Evolutionary conservation across 1,140 invertebrate genomes (phyloP).

Genomic region (Ips nitidus): DNA sequence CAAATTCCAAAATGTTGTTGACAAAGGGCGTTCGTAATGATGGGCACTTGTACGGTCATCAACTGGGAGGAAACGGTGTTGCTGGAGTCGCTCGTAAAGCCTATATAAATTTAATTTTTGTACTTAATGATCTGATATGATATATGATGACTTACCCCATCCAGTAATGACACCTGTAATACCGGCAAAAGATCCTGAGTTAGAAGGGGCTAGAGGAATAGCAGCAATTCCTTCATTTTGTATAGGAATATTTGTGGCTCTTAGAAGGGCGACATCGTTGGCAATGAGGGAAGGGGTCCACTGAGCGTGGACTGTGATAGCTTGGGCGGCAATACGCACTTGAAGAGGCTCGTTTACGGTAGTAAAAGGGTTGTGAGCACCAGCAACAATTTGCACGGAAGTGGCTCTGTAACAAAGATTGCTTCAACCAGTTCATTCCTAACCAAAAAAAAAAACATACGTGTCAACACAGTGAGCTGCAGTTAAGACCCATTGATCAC

Average conservation of each 20-base stretch:
- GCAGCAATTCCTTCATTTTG: not conserved
- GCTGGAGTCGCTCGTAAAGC: not conserved
- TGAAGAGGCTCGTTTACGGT: conserved; percentile 16
- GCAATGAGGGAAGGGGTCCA: not conserved
- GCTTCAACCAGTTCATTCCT: not conserved
- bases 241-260: not conserved
- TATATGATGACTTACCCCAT: not conserved
- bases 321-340: not conserved
- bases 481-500: conserved; percentile 5
- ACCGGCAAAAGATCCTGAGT: conserved; percentile 5
- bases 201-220: conserved; percentile 15
- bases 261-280: conserved; percentile 19
- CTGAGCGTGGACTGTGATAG: not conserved
- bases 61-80: not conserved
- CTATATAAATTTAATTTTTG: no score
- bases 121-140: not conserved
- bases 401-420: not conserved
- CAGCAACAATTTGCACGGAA: not conserved
- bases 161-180: not conserved
- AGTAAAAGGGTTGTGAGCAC: conserved; percentile 6
- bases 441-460: not conserved
- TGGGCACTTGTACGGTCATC: not conserved
- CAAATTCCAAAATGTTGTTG: not conserved
- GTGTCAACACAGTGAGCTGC: conserved; percentile 22
- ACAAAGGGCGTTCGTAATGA: not conserved